Base-by-base conservation (phyloP, 2,113 vertebrate species). In the Gallinago paraguaiae region DNA sequence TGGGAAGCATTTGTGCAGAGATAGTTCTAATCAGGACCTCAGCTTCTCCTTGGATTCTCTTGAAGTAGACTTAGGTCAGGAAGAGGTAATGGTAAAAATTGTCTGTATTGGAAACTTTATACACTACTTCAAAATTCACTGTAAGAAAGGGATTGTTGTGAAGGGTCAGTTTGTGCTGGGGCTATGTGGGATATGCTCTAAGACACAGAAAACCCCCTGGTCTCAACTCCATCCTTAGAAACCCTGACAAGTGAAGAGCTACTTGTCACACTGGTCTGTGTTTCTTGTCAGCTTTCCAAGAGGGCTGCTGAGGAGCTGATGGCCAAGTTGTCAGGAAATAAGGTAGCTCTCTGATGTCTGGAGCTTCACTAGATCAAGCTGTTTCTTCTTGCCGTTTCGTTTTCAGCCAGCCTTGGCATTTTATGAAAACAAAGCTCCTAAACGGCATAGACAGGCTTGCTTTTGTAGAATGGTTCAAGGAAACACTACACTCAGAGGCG, bases 401-500 rank as follows among this genome's bases (percentile, higher is more conserved):
- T 84, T 88, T 45, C 61, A 82, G 69, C 54, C 33, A 92, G 9
- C 20, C 27, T 82, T 93, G 80, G 39, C 54, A 82, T 56, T 48
- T 78, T 45, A 92, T 68, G 65, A 64, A 93, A 93, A 91, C 30
- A 75, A 63, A 86, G 13, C 25, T 78, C 46, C 56, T 78, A 70
- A 95, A 86, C 24, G 22, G 15, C 43, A 70, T 35, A 74, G 64
- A 68, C 56, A 91, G 61, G 33, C 4, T 1, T 67, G 56, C 51
- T 88, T 84, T 53, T 56, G 51, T 53, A 63, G 37, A 86, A 41
- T 0, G 2, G 16, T 86, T 93, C 57, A 86, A 86, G 48, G 64
- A 96, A 86, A 91, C 75, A 63, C 3, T 67, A 57, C n/a, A 30
- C 54, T 83, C 25, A 51, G 54, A 90, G 59, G 37, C 33, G 46